Percentiles rank a stretch among this genome's conserved stretches.
phyloP scores from a whole-genome alignment of 2,888 invertebrate genomes.

The Arctia plantaginis region DNA sequence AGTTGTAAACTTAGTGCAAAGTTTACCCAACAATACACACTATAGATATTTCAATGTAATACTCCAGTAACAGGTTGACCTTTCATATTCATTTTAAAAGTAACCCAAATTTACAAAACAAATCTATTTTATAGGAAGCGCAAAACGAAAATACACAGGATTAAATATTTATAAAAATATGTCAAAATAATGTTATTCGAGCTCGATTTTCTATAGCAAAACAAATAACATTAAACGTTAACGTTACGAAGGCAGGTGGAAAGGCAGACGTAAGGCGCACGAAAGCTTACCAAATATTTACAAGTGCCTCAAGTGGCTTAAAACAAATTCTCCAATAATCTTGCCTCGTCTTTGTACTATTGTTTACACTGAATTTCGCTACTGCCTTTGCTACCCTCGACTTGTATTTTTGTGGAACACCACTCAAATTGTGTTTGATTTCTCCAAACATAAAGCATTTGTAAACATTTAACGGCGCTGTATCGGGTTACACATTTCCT shows the following conservation, averaged over 20 bases:
- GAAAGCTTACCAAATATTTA: conserved; percentile 85
- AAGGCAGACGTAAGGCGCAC: conserved; percentile 66
- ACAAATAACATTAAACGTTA: conserved; percentile 75
- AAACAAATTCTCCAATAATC: conserved; percentile 85
- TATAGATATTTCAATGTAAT: not conserved
- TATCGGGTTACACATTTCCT: conserved; percentile 80
- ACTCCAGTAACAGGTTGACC: conserved; percentile 11
- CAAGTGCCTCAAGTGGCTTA: conserved; percentile 82
- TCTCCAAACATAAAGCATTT: conserved; percentile 81
- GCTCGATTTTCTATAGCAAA: conserved; percentile 56
- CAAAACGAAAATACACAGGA: conserved; percentile 28
- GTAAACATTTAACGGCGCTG: conserved; percentile 80
- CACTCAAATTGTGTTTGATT: conserved; percentile 84
- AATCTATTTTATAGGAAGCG: conserved; percentile 21
- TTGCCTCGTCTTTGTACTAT: conserved; percentile 77
- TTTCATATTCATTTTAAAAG: conserved; percentile 18
- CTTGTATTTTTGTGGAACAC: conserved; percentile 79
- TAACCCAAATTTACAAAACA: conserved; percentile 25
- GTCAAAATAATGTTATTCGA: conserved; percentile 50
- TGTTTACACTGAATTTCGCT: conserved; percentile 81
- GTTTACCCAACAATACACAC: not conserved
- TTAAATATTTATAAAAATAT: conserved; percentile 44
- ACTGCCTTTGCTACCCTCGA: conserved; percentile 64
- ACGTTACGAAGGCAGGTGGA: conserved; percentile 72
- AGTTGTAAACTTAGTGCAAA: not conserved